Evolutionary conservation across 2,113 vertebrate species (phyloP), one percentile per base, ranked within the genome.

Genomic region (Salvelinus fontinalis): DNA sequence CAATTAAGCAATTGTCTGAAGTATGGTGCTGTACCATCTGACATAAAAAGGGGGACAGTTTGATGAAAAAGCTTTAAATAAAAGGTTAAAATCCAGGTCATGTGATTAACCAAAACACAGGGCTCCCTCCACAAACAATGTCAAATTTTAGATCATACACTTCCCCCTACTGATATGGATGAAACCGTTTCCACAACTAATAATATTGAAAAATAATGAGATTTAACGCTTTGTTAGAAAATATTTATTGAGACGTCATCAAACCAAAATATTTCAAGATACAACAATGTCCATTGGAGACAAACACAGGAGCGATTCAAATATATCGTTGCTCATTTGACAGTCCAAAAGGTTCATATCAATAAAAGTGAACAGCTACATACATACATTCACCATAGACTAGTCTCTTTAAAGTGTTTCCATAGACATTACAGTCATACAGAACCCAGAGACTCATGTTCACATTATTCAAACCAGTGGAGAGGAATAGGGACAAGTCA

Each of bases 361-460:
- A 65, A 78, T 75, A 81, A 59, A 76, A 26, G 39, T 76, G 74
- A 75, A 6, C 69, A 81, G 73, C 70, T 78, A 66, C 54, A 34
- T 79, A 79, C 79, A 81, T 75, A 70, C 84, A 81, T 88, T 85
- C 85, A 83, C 79, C 74, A 75, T 74, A 70, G 79, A 83, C 75
- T 72, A 74, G 75, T n/a, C 18, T 48, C 11, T 49, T 70, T 16
- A 26, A 64, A 6, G 11, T 44, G 51, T 62, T 22, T 77, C 71
- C 59, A 85, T 85, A 76, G 76, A 87, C 85, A 81, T 69, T 4
- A 78, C 82, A 48, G 70, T 83, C 77, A 76, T 81, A 87, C 73
- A 68, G 48, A 85, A 88, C 88, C 88, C 89, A 85, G 87, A 88
- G 86, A 80, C 83, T 80, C 80, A 84, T 83, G 65, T 86, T 88